phyloP scores from a whole-genome alignment of 2,113 vertebrate species.

The Pantherophis guttatus region DNA sequence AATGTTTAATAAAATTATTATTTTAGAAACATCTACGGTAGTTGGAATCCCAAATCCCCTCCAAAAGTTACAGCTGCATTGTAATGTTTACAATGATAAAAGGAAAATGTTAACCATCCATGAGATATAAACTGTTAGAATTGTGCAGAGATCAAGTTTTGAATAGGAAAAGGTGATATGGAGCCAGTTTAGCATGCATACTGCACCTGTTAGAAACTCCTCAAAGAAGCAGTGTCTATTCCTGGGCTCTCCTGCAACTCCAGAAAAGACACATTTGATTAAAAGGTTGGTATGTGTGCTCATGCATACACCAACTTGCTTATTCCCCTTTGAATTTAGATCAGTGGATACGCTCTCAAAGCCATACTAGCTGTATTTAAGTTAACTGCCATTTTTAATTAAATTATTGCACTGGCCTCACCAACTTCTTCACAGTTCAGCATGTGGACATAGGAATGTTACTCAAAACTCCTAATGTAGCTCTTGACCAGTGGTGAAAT shows the following conservation, averaged over 20 bases:
- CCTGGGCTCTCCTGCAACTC: background rate
- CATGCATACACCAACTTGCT: background rate
- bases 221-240: background rate
- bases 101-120: background rate
- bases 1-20: no score
- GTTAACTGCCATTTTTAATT: background rate
- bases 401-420: background rate
- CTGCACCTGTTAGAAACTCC: background rate
- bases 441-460: background rate
- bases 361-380: background rate
- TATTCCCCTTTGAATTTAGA: background rate
- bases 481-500: background rate
- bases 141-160: background rate
- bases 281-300: background rate
- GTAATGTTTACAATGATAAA: background rate
- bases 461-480: background rate
- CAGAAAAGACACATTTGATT: background rate
- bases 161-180: background rate
- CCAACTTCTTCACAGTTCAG: background rate
- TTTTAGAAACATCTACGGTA: no score
- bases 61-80: background rate
- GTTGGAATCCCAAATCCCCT: background rate
- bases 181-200: background rate
- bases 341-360: background rate
- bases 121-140: background rate